A percentile compares a stretch with the other conserved stretches of the same genome.
Conservation (phyloP, 2,113 vertebrate species). For the Furnarius figulus region DNA sequence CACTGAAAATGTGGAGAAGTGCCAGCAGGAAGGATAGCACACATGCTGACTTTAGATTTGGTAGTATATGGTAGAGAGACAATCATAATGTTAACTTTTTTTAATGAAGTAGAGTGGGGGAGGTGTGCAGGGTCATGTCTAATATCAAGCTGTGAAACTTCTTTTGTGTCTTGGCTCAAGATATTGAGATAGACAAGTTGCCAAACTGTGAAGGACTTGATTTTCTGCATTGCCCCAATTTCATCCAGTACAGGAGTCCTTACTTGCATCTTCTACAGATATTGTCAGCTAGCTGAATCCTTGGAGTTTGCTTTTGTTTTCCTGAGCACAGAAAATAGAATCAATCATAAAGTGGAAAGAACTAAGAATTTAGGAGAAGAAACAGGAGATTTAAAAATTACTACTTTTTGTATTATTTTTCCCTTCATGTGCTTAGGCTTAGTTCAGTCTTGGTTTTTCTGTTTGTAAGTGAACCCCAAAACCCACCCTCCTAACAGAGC, state of each 20-base stretch:
- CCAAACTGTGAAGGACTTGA: neutral
- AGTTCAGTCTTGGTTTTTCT: neutral
- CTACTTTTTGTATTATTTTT: neutral
- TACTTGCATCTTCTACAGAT: neutral
- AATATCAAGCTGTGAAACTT: neutral
- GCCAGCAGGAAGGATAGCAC: neutral
- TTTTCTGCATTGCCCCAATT: neutral
- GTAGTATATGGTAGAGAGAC: neutral
- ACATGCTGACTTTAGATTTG: neutral
- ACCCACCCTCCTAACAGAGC: neutral
- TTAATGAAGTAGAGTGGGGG: neutral
- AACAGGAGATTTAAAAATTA: neutral
- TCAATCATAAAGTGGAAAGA: neutral
- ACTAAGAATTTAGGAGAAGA: neutral
- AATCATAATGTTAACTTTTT: neutral
- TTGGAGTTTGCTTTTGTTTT: neutral
- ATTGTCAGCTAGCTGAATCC: neutral
- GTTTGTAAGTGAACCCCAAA: neutral
- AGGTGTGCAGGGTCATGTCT: no score
- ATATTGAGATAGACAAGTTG: neutral
- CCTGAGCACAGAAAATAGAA: neutral
- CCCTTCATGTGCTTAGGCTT: neutral
- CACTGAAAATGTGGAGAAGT: neutral
- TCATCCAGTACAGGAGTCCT: neutral
- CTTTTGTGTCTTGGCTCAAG: neutral